Conservation (phyloP, 1,140 invertebrate species). For the Lanistes nyassanus region DNA sequence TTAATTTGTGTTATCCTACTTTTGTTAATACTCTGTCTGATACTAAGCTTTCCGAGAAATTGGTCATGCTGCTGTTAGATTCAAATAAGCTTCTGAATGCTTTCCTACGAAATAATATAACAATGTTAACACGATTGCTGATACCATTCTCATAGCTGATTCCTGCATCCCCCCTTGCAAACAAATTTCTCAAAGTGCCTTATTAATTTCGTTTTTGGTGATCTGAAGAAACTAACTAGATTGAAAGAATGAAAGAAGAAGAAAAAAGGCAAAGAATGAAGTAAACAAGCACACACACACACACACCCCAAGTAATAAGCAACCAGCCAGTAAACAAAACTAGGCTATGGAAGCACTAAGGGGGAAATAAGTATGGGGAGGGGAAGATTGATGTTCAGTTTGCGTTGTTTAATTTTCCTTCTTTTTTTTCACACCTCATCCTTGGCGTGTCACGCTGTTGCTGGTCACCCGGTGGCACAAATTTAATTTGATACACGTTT, state of each 20-base stretch:
- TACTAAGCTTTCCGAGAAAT: neutral
- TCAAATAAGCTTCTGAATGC: too few relatives aligned
- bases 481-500: too few relatives aligned
- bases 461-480: too few relatives aligned
- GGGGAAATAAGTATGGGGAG: neutral
- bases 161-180: too few relatives aligned
- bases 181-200: neutral
- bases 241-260: neutral
- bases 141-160: too few relatives aligned
- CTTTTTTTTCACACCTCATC: too few relatives aligned
- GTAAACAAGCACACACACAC: neutral
- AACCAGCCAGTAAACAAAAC: neutral
- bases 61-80: neutral
- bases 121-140: neutral
- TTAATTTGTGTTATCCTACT: too few relatives aligned
- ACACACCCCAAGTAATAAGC: neutral
- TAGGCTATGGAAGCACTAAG: neutral
- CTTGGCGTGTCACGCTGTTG: too few relatives aligned
- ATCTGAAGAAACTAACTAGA: neutral
- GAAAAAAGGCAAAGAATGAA: too few relatives aligned
- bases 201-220: neutral
- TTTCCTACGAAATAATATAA: neutral
- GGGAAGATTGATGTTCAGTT: too few relatives aligned
- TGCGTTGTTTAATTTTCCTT: too few relatives aligned
- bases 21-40: neutral